Base-by-base conservation (phyloP, 2,113 vertebrate genomes). In the Aptenodytes patagonicus region DNA sequence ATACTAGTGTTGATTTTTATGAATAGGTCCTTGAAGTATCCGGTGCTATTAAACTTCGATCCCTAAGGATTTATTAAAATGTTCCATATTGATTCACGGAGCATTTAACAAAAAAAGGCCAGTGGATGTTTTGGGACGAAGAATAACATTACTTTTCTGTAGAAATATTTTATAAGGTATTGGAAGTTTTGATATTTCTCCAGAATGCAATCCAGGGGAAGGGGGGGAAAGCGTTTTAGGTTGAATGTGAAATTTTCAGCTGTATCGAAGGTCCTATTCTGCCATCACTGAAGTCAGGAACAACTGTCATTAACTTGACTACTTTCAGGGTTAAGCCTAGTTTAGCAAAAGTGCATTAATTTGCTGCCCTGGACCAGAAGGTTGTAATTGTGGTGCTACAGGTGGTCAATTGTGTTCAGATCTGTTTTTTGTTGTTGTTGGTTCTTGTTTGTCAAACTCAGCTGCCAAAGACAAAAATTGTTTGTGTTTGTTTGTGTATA, bases 381-480 rank as follows among this genome's bases (percentile, higher is more conserved):
- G 40, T 83, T 93, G 88, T 66, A 83, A 36, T 79, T 93, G 72
- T 77, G 94, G 81, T 95, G 93, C 89, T 94, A 68, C 75, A 90
- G 79, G 75, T 95, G 68, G 80, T 97, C 77, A 34, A 7, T 76
- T 82, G 78, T 92, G 29, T 90, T 92, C 47, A 66, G 4, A 72
- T 81, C 75, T 97, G 34, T 68, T 52, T 81, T 89, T 62, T 60
- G 24, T 25, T 72, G 44, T 17, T 16, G 7, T 6, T 87, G 36
- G 36, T 9, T 83, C 93, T 92, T 79, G 36, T 94, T 87, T 54
- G 61, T 71, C 82, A 90, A 72, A 96, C 73, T 90, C 42, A 92
- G 82, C 97, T 97, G 94, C 98, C 98, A 97, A 97, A 98, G 98
- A 98, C 87, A 98, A 96, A 96, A 95, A 42, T 64, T 55, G 86